phyloP scores from a whole-genome alignment of 2,888 invertebrate species.

The Alloplasta piceator region DNA sequence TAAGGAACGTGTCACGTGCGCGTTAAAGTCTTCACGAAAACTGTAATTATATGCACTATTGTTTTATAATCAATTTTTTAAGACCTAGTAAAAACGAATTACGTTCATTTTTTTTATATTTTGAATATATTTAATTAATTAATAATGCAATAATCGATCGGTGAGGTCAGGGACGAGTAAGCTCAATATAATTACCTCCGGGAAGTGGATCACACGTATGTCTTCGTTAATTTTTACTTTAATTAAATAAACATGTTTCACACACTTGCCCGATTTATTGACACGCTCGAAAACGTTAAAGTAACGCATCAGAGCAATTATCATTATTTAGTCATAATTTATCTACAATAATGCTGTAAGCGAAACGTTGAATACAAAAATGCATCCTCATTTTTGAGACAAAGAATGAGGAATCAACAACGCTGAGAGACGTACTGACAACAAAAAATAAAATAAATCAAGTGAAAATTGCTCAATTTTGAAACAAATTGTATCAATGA shows the following conservation, averaged over 20 bases:
- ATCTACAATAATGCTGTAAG: background rate
- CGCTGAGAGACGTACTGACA: conserved; percentile 2
- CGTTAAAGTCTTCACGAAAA: conserved; percentile 42
- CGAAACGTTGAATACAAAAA: background rate
- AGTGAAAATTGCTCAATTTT: conserved; percentile 51
- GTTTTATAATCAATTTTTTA: conserved; percentile 5
- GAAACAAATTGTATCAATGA: conserved; percentile 2
- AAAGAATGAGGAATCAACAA: background rate
- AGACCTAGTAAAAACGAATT: too few relatives aligned
- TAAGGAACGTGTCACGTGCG: conserved; percentile 60
- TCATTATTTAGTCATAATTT: conserved; percentile 16
- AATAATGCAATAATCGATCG: too few relatives aligned
- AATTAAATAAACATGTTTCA: conserved; percentile 20
- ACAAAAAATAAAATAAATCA: conserved; percentile 44
- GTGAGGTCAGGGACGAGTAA: too few relatives aligned
- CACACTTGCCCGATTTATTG: conserved; percentile 41
- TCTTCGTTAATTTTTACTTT: too few relatives aligned
- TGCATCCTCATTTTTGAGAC: conserved; percentile 21
- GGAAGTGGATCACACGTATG: too few relatives aligned
- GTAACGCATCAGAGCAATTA: conserved; percentile 24
- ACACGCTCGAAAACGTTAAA: conserved; percentile 25
- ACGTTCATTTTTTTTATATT: too few relatives aligned
- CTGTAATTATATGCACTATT: conserved; percentile 33
- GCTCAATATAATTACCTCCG: too few relatives aligned
- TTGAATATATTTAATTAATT: too few relatives aligned